Evolutionary conservation across 2,797 vertebrate species (phyloP).

Genomic region (Etheostoma nigrum): DNA sequence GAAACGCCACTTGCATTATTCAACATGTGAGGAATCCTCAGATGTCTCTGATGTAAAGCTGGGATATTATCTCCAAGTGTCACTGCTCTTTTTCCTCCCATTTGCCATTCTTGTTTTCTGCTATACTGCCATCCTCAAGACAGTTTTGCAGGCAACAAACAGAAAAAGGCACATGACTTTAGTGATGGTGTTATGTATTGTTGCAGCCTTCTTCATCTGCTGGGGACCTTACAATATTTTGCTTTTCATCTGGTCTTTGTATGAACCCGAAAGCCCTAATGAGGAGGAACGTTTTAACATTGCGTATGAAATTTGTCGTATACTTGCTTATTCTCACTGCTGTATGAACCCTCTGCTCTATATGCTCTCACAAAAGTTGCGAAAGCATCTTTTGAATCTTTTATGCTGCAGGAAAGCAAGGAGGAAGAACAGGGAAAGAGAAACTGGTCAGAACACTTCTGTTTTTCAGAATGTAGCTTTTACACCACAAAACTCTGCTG

Average conservation of each 20-base stretch:
- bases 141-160: conserved; percentile 52
- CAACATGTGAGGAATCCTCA: conserved; percentile 2
- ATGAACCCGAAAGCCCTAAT: not conserved
- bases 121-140: conserved; percentile 76
- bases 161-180: conserved; percentile 67
- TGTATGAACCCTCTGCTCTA: conserved; percentile 83
- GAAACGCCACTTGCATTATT: rapidly evolving
- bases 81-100: conserved; percentile 79
- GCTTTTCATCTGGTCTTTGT: conserved; percentile 38
- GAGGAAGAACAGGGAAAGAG: not conserved
- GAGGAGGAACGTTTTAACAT: rapidly evolving
- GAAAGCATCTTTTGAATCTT: conserved; percentile 58
- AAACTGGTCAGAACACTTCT: not conserved
- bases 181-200: conserved; percentile 71
- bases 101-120: conserved; percentile 77
- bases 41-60: rapidly evolving
- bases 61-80: conserved; percentile 68
- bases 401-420: conserved; percentile 34
- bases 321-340: conserved; percentile 82
- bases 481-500: not conserved
- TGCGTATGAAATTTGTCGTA: conserved; percentile 32
- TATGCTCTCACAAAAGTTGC: conserved; percentile 68
- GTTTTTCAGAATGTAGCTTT: conserved; percentile 17
- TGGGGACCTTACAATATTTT: conserved; percentile 80
- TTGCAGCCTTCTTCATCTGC: conserved; percentile 79